Conservation (phyloP, 2,113 vertebrate species). For the Canis aureus region DNA sequence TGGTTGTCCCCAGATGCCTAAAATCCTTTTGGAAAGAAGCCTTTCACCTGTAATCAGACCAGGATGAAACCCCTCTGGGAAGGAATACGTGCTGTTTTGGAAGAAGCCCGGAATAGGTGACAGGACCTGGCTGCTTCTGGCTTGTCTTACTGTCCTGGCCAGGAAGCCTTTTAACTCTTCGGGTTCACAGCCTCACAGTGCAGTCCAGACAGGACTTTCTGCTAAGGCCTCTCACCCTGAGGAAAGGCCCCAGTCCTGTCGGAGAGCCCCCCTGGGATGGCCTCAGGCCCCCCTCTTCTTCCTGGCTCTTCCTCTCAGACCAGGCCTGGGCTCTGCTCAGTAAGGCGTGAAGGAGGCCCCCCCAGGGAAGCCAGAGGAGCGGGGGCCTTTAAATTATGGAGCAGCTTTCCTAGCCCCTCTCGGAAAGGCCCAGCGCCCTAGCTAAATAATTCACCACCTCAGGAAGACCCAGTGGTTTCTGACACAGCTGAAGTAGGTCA, state of each 20-base stretch:
- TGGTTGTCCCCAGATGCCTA: too few species aligned
- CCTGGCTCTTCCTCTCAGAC: not conserved
- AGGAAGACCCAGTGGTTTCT: conserved; percentile 63
- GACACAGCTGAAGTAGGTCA: conserved; percentile 76
- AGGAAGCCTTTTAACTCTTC: not conserved
- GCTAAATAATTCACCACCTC: conserved; percentile 79
- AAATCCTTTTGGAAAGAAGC: not conserved
- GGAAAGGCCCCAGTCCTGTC: not conserved
- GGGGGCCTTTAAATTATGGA: conserved; percentile 71
- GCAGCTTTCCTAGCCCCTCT: conserved; percentile 62
- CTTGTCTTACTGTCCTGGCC: not conserved
- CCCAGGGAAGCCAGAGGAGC: not conserved
- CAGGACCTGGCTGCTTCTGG: not conserved
- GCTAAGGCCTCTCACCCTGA: not conserved
- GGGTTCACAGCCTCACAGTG: not conserved
- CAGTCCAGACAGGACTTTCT: not conserved
- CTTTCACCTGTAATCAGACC: not conserved
- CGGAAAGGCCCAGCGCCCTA: conserved; percentile 36
- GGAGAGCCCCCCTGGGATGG: not conserved
- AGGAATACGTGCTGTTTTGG: not conserved
- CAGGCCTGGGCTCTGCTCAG: conserved; percentile 19
- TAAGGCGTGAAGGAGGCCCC: conserved; percentile 32
- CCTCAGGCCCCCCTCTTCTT: not conserved
- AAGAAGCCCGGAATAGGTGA: not conserved
- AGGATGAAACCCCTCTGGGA: not conserved